Evolutionary conservation across 2,888 invertebrate species (phyloP).

Genomic region (Cantharis flavilabris): DNA sequence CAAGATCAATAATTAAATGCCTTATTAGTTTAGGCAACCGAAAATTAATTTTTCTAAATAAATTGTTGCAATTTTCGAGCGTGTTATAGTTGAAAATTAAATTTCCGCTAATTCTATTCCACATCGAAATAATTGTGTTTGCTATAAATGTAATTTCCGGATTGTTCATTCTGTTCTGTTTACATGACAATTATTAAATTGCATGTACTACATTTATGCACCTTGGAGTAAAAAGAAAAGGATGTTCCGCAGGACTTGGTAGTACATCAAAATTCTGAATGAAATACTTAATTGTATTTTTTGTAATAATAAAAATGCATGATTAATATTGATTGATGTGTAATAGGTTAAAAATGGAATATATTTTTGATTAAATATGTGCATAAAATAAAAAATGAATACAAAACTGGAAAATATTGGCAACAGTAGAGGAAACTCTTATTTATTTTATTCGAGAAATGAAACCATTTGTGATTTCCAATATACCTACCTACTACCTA

Average conservation of each 20-base stretch:
- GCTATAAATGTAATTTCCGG: background rate
- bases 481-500: constrained; percentile 4
- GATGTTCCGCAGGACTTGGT: too few species aligned
- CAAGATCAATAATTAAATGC: background rate
- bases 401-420: background rate
- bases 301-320: background rate
- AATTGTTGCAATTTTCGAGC: background rate
- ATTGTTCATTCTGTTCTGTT: background rate
- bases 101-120: background rate
- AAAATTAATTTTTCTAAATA: background rate
- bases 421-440: background rate
- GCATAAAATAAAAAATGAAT: background rate
- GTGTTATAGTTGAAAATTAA: background rate
- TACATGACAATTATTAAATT: background rate
- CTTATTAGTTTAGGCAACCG: background rate
- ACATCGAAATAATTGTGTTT: background rate
- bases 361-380: background rate
- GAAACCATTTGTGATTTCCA: constrained; percentile 8
- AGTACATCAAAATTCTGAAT: too few species aligned
- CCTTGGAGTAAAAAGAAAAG: too few species aligned
- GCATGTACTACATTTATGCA: background rate
- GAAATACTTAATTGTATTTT: background rate
- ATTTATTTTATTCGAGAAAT: background rate
- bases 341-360: background rate
- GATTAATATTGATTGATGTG: background rate